Conservation (phyloP, 2,113 vertebrate species). For the Glareola pratincola region DNA sequence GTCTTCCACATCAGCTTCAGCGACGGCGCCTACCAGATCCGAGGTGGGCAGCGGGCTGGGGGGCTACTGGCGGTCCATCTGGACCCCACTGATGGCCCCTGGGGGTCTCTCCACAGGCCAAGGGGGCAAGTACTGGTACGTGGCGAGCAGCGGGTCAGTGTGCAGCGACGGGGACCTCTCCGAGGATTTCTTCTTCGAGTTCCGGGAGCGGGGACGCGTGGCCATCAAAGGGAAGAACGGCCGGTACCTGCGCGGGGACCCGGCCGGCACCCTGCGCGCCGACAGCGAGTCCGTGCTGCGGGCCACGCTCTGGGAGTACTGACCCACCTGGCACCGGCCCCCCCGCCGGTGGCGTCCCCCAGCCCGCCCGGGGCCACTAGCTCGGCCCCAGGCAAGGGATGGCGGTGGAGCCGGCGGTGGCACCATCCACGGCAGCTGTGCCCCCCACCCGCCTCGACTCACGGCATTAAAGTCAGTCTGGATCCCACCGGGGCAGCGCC, state of each 20-base stretch:
- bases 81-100: fast-evolving
- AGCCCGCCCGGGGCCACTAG: not conserved
- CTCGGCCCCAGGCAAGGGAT: not conserved
- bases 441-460: fast-evolving
- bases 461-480: not conserved
- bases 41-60: constrained; percentile 68
- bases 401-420: not conserved
- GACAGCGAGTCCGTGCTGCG: constrained; percentile 76
- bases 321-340: not conserved
- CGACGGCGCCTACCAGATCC: constrained; percentile 91
- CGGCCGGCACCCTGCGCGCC: constrained; percentile 86
- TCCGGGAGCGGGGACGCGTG: constrained; percentile 85
- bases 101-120: constrained; percentile 70
- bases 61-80: fast-evolving
- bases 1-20: constrained; percentile 90
- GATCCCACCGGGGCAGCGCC: fast-evolving
- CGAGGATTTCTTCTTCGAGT: constrained; percentile 94
- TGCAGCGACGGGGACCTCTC: constrained; percentile 87
- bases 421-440: not conserved
- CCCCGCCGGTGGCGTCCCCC: fast-evolving
- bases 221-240: constrained; percentile 88
- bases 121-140: constrained; percentile 88
- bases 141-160: constrained; percentile 84
- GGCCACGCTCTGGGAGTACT: constrained; percentile 92
- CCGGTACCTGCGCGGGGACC: constrained; percentile 90